phyloP scores from a whole-genome alignment of 2,113 vertebrate genomes.

The Channa argus region DNA sequence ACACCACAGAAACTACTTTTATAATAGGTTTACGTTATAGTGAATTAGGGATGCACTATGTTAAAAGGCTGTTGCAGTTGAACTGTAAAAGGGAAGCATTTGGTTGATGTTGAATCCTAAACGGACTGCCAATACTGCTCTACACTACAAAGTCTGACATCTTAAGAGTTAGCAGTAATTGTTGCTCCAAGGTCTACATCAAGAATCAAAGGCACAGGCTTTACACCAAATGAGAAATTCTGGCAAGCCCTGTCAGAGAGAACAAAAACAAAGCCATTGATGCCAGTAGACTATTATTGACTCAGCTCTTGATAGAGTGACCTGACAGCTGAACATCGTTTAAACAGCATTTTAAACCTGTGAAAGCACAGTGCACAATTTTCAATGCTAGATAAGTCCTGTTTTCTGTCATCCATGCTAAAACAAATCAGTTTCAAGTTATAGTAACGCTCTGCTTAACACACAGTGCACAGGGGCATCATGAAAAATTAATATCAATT shows the following conservation, averaged over 20 bases:
- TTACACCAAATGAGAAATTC: conserved; percentile 26
- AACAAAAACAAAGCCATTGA: conserved; percentile 36
- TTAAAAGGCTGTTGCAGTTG: neutral
- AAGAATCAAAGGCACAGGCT: conserved; percentile 44
- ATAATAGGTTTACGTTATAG: neutral
- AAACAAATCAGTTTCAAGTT: conserved; percentile 1
- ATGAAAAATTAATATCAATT: neutral
- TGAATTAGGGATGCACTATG: neutral
- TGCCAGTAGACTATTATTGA: conserved; percentile 31
- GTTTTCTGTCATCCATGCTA: neutral
- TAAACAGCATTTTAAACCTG: conserved; percentile 12
- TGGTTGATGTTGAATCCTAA: conserved; percentile 39
- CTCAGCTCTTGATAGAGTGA: conserved; percentile 20
- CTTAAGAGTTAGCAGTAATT: conserved; percentile 48
- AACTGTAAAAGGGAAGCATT: conserved; percentile 11
- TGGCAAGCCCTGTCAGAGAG: conserved; percentile 7
- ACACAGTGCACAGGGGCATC: conserved; percentile 7
- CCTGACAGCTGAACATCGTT: conserved; percentile 28
- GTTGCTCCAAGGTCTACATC: conserved; percentile 33
- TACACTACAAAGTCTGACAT: conserved; percentile 48
- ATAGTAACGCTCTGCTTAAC: neutral
- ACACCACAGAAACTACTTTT: neutral
- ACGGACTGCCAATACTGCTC: conserved; percentile 43
- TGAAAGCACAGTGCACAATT: neutral
- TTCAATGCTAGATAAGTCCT: neutral